Base-by-base conservation (phyloP, 2,888 invertebrate genomes). In the Lamproptera curius region DNA sequence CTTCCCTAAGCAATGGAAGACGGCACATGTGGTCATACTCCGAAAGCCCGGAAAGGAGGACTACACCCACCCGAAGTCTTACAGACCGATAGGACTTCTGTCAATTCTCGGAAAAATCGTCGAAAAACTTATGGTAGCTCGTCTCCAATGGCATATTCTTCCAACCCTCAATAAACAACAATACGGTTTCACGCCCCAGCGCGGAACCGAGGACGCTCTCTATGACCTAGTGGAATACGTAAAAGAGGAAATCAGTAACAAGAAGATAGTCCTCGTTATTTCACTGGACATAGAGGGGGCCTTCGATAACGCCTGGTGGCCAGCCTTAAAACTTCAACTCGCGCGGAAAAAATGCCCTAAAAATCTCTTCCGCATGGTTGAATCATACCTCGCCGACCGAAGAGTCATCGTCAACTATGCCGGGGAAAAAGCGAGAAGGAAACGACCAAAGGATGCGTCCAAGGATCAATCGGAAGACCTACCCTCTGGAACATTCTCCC, bases 51-150 rank as follows among this genome's bases (percentile, higher is more conserved):
- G 6, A 9, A 6, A 31, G 4, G 31, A 31, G 11, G 1, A 28
- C 28, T 28, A 2, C 9, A 20, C n/a, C n/a, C n/a, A n/a, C n/a
- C 28, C 28, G 2, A 28, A 28, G 20, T 50, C 56, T 0, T 57
- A 56, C 10, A 37, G 58, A 33, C 59, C 57, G 0, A 59, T 62
- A 1, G 59, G 59, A 0, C 46, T 59, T 0, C 42, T 62, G 31
- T 50, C 57, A 0, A 47, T 60, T 0, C 16, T 62, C 1, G 56
- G 54, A 11, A 51, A 56, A 28, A 20, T 56, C 0, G 13, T 51
- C 3, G 56, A 55, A 23, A 55, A 55, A 26, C 34, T 54, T 10
- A 15, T 51, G 13, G 39, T 49, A 4, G 23, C 39, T 1, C 14
- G 52, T 6, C 4, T 54, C 10, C 46, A 40, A 17, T 54, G 35